phyloP scores from a whole-genome alignment of 2,797 vertebrate species.

The Picus viridis region DNA sequence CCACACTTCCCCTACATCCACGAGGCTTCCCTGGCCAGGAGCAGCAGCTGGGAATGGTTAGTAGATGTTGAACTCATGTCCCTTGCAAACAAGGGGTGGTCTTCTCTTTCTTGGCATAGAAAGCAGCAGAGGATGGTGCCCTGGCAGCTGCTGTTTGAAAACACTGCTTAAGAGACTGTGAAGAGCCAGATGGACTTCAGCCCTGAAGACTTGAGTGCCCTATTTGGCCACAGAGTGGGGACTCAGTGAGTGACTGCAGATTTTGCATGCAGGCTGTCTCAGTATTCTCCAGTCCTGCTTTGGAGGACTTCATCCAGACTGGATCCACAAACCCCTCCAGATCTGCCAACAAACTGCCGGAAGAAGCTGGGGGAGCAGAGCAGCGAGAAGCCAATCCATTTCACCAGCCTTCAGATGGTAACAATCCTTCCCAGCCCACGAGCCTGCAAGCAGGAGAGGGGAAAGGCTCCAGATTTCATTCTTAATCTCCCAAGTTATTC shows the following conservation, averaged over 20 bases:
- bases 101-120: neutral
- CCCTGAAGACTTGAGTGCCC: constrained; percentile 12
- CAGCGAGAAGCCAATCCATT: neutral
- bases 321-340: neutral
- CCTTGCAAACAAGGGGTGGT: neutral
- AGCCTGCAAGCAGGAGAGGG: neutral
- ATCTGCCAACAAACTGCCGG: neutral
- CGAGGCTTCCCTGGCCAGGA: rapidly evolving
- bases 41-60: neutral
- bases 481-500: constrained; percentile 17
- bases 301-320: neutral
- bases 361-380: neutral
- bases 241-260: neutral
- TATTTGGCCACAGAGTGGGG: neutral
- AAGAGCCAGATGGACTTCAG: constrained; percentile 34
- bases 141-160: constrained; percentile 27
- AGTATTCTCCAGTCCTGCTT: neutral
- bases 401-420: constrained; percentile 24
- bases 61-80: rapidly evolving
- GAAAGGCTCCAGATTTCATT: constrained; percentile 49
- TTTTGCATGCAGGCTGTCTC: neutral
- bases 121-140: neutral
- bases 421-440: neutral
- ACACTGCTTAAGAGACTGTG: neutral
- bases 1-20: neutral